A percentile compares a stretch with the other conserved stretches of the same genome.
phyloP scores from a whole-genome alignment of 2,888 invertebrate genomes.

The Xiphydria camelus region DNA sequence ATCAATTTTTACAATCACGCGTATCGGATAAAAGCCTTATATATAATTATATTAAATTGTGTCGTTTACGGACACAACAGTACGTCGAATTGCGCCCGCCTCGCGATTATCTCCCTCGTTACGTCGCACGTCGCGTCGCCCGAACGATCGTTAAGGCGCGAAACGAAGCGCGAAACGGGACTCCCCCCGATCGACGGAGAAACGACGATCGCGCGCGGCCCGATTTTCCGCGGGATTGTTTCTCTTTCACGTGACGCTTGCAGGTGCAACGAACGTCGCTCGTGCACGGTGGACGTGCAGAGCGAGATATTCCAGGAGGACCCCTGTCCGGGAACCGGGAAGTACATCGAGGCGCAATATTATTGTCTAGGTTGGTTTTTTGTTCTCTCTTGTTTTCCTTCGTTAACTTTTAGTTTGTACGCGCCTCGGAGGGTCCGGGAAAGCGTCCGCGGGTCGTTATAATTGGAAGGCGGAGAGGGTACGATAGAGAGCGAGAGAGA shows the following conservation, averaged over 20 bases:
- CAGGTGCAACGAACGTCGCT: slow-evolving; percentile 52
- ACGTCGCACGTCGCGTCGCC: too few relatives aligned
- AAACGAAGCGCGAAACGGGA: too few relatives aligned
- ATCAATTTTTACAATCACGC: too few relatives aligned
- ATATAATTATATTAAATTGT: too few relatives aligned
- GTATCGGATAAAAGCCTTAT: too few relatives aligned
- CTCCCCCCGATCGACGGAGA: too few relatives aligned
- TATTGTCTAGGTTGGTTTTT: slow-evolving; percentile 57
- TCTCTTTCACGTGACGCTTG: slow-evolving; percentile 44
- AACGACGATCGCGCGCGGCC: neutral
- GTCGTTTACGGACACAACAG: too few relatives aligned
- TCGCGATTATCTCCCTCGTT: too few relatives aligned
- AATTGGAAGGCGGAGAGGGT: slow-evolving; percentile 4
- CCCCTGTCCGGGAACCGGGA: slow-evolving; percentile 64
- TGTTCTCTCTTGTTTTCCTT: slow-evolving; percentile 1
- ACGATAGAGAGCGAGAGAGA: slow-evolving; percentile 6
- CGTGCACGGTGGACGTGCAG: slow-evolving; percentile 49
- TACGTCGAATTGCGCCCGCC: too few relatives aligned
- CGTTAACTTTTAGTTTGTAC: neutral
- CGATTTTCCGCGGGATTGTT: too few relatives aligned
- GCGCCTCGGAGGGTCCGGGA: slow-evolving; percentile 1
- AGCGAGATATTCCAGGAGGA: slow-evolving; percentile 61
- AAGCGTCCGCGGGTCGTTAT: neutral
- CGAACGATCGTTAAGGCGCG: too few relatives aligned
- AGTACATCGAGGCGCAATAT: slow-evolving; percentile 67